Base-by-base conservation (phyloP, 53 echinoderm and acorn worm genomes). In the Zoroaster sp. region DNA sequence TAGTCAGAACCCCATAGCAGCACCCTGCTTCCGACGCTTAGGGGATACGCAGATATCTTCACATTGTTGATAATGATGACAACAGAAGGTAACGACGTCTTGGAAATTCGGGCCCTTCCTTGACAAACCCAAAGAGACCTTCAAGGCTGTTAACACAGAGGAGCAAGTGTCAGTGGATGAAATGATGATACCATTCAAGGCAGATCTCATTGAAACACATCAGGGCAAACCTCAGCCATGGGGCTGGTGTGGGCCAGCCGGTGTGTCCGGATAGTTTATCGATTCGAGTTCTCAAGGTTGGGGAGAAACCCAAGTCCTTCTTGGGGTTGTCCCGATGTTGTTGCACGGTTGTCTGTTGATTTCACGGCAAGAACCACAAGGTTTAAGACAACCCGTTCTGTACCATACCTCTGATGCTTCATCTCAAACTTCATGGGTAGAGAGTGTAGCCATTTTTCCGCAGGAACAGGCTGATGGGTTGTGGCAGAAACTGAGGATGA, bases 181-280 rank as follows among this genome's bases (percentile, higher is more conserved):
- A n/a, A 66, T 69, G 77, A 91, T 91, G 77, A 91, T 78, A 13
- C 73, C 76, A 20, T 87, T 86, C 87, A 91, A 86, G 87, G 87
- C 13, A 43, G 74, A 55, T 76, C 55, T 75, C 45, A 13, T 51
- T 87, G 25, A 91, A 91, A 55, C 67, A 87, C 37, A 91, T 91
- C 69, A 38, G 47, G 15, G 74, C 11, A 91, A 91, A 8, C 91
- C 91, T 13, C 76, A 72, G 3, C 65, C 67, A 6, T 77, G 70
- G 21, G n/a, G n/a, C n/a, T n/a, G n/a, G 3, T 90, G 73, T 63
- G 76, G 74, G 9, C 72, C 55, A 20, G 68, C 68, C 14, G 89
- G 80, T 46, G 42, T 55, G 6, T 83, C 83, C 0, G 85, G 85
- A 8, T 83, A 85, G 76, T 73, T 5, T n/a, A n/a, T n/a, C n/a